Evolutionary conservation across 2,113 vertebrate genomes (phyloP).

Genomic region (Phyllopteryx taeniolatus): DNA sequence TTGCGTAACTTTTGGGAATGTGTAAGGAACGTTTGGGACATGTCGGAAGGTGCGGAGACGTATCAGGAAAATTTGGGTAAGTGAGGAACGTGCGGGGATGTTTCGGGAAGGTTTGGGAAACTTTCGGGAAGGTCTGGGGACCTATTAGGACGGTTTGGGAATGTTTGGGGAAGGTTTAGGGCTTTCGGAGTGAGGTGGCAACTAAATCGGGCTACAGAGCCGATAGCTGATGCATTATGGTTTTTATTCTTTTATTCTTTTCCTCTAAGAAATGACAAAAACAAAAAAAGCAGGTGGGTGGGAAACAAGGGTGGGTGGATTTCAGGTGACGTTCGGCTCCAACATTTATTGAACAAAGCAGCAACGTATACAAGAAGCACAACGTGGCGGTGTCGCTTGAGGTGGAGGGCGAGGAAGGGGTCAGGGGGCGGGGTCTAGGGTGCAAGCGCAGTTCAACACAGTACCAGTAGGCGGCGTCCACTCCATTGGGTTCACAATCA

Average conservation of each 20-base stretch:
- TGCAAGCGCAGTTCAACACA: slow-evolving; percentile 61
- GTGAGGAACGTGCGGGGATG: neutral
- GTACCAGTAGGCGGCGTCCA: slow-evolving; percentile 63
- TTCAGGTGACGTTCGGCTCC: slow-evolving; percentile 1
- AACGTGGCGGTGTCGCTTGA: neutral
- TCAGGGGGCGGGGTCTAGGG: slow-evolving; percentile 13
- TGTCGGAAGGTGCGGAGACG: too few species aligned
- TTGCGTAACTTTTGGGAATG: neutral
- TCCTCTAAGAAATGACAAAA: too few species aligned
- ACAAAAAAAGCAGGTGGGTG: neutral
- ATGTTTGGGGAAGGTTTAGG: neutral
- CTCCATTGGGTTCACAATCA: slow-evolving; percentile 67
- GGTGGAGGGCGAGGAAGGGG: neutral
- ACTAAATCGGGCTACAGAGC: too few species aligned
- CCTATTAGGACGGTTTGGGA: neutral
- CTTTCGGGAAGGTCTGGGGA: neutral
- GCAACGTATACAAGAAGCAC: slow-evolving; percentile 5
- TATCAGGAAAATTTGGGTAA: neutral
- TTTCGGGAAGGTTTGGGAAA: neutral
- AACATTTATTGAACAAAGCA: slow-evolving; percentile 5
- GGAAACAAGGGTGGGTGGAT: neutral
- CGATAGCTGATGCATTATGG: too few species aligned
- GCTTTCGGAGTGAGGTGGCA: too few species aligned
- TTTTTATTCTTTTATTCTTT: neutral
- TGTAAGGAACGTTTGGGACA: too few species aligned